Conservation (phyloP, 2,888 invertebrate genomes). For the Galerucella pusilla region DNA sequence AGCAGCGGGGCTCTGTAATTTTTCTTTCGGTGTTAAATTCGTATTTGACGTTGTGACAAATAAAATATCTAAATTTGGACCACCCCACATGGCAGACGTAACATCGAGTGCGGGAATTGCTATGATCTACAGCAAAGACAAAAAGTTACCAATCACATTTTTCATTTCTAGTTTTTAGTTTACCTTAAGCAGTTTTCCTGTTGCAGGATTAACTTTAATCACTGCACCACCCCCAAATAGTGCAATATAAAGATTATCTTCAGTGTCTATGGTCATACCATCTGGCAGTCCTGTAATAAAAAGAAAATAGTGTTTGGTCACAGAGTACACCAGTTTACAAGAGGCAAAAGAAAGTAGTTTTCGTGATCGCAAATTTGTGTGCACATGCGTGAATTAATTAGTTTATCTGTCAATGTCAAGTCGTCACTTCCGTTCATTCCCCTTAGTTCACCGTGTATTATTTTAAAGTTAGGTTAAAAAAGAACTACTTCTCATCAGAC, state of each 20-base stretch:
- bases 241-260: constrained; percentile 84
- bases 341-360: too few relatives aligned
- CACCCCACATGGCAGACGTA: constrained; percentile 75
- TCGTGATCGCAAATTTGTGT: too few relatives aligned
- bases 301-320: constrained; percentile 19
- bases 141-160: neutral
- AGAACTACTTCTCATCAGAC: too few relatives aligned
- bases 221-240: constrained; percentile 74
- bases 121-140: constrained; percentile 43
- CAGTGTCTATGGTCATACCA: constrained; percentile 80
- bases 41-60: constrained; percentile 71
- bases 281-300: constrained; percentile 51
- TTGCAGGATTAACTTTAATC: constrained; percentile 66
- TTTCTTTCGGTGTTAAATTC: constrained; percentile 52
- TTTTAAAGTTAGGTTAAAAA: too few relatives aligned
- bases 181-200: constrained; percentile 64
- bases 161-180: neutral
- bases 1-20: constrained; percentile 63
- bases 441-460: too few relatives aligned
- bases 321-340: too few relatives aligned
- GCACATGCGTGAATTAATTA: too few relatives aligned
- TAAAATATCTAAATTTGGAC: constrained; percentile 69
- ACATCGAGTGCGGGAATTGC: constrained; percentile 69
- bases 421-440: too few relatives aligned
- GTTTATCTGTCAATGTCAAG: too few relatives aligned